A percentile compares a stretch with the other conserved stretches of the same genome.
phyloP scores from a whole-genome alignment of 2,888 invertebrate genomes.

The Siphlonurus alternatus region DNA sequence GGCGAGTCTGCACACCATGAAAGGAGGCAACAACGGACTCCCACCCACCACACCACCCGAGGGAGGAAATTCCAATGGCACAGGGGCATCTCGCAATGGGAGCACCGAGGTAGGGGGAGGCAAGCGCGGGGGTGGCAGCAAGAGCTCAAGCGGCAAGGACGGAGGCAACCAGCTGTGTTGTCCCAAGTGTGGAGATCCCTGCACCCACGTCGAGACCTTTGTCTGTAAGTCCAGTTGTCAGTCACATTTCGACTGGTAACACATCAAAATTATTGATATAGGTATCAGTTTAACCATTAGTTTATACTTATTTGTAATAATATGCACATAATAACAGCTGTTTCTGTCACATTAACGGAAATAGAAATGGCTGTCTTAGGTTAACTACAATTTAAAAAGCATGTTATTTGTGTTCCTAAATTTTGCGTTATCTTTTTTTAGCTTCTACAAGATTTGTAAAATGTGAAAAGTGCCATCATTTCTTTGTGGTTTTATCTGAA shows the following conservation, averaged over 20 bases:
- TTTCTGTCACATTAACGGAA: too few species aligned
- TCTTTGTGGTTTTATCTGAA: constrained; percentile 90
- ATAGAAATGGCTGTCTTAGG: too few species aligned
- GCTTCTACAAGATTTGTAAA: constrained; percentile 89
- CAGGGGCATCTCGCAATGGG: not conserved
- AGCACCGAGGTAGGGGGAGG: constrained; percentile 14
- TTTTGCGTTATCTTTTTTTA: too few species aligned
- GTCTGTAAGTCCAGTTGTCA: constrained; percentile 54
- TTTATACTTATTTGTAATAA: too few species aligned
- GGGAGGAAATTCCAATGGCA: not conserved
- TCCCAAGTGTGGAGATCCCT: constrained; percentile 94
- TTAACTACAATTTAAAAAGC: too few species aligned
- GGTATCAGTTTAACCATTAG: too few species aligned
- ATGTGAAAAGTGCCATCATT: constrained; percentile 96
- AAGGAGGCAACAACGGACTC: not conserved
- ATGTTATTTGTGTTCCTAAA: too few species aligned
- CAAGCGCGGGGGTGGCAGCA: constrained; percentile 41
- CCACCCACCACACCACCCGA: not conserved
- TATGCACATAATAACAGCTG: too few species aligned
- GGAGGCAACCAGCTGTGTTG: constrained; percentile 49
- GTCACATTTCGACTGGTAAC: too few species aligned
- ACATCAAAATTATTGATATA: too few species aligned
- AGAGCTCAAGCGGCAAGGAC: constrained; percentile 27
- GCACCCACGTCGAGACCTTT: constrained; percentile 92
- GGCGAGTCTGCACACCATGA: not conserved